Base-by-base conservation (phyloP, 2,888 invertebrate genomes). In the Fragum whitleyi region DNA sequence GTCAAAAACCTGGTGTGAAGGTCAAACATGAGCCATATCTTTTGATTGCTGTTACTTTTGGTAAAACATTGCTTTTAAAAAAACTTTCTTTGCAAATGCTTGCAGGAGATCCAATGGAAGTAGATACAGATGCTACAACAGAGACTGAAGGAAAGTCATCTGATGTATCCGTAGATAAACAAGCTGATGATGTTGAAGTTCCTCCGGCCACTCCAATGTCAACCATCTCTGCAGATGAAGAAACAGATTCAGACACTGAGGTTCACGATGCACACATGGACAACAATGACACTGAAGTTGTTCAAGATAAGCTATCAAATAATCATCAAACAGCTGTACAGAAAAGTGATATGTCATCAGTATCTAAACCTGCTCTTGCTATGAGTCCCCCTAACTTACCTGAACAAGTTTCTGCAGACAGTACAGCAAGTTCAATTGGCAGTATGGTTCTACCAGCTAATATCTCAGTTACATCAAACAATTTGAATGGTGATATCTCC, bases 401-500 rank as follows among this genome's bases (percentile, higher is more conserved):
- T 19, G 47, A 47, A 47, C 19, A 14, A 19, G 14, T 47, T 2
- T 47, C 47, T 47, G 14, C 47, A 47, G 47, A 47, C 47, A 14
- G 14, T 14, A 9, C 47, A 47, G n/a, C 47, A 47, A 14, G 7
- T 47, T 47, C 47, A 14, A 42, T 42, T 26, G 16, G 42, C 23
- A 65, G 14, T 39, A 65, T 65, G 65, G 32, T 65, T 32, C n/a
- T 65, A 3, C 42, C 65, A 23, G 1, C 65, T 42, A 65, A 42
- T 36, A 36, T 65, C 19, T 36, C 65, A 42, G 23, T 9, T 16
- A 42, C 39, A 11, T 69, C 83, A 6, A 67, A 47, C 55, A 26
- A 75, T 47, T 42, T 79, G 39, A 79, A 73, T 23, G 68, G 74
- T 42, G 86, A 86, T 28, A 75, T 85, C 2, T 51, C 80, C 26